Conservation (phyloP, 2,113 vertebrate genomes). For the Sus scrofa region T2T-Sscrofa CM000828.6:58277001-58277500, state of each 20-base stretch:
- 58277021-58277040: not conserved
- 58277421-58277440: no score
- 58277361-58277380: not conserved
- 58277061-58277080: not conserved
- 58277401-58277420: not conserved
- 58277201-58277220: not conserved
- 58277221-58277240: not conserved
- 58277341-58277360: conserved; percentile 15
- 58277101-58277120: not conserved
- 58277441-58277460: no score
- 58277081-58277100: not conserved
- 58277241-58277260: not conserved
- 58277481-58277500: not conserved
- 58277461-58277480: no score
- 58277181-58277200: conserved; percentile 34
- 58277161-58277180: not conserved
- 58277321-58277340: not conserved
- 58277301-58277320: not conserved
- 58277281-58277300: not conserved
- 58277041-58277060: not conserved
- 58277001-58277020: conserved; percentile 20
- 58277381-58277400: not conserved
- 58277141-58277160: not conserved
- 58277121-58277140: not conserved
- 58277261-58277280: conserved; percentile 16